Percentiles rank a stretch among this genome's conserved stretches.
Conservation (phyloP, 2,113 vertebrate species). For the Xiphophorus maculatus region DNA sequence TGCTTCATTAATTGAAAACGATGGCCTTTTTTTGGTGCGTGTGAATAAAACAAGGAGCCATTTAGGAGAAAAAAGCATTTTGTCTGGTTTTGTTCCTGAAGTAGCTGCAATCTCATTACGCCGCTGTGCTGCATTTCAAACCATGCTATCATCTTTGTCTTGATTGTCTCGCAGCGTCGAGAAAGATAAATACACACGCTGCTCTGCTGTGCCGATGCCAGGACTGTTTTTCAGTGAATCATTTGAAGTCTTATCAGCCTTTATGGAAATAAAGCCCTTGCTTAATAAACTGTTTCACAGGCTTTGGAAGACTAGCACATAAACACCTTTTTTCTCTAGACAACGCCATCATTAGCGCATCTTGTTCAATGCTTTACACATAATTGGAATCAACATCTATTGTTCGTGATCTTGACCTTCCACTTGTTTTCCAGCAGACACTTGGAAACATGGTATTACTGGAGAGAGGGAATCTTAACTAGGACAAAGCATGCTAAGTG, state of each 20-base stretch:
- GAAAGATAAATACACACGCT: constrained; percentile 65
- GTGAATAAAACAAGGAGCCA: constrained; percentile 82
- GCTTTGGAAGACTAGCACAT: constrained; percentile 68
- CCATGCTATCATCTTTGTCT: constrained; percentile 73
- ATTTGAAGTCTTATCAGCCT: constrained; percentile 78
- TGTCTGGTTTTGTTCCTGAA: constrained; percentile 87
- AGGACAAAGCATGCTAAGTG: constrained; percentile 71
- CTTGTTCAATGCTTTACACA: constrained; percentile 76
- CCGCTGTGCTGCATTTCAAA: constrained; percentile 64
- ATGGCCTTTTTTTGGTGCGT: constrained; percentile 83
- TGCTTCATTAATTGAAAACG: constrained; percentile 99
- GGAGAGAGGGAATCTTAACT: constrained; percentile 74
- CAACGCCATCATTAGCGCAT: constrained; percentile 75
- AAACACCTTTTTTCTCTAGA: constrained; percentile 75
- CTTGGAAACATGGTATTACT: constrained; percentile 68
- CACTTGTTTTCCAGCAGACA: constrained; percentile 75
- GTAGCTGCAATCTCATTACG: constrained; percentile 83
- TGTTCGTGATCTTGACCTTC: constrained; percentile 77
- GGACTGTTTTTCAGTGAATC: constrained; percentile 66
- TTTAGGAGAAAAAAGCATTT: constrained; percentile 83
- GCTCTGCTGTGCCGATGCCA: constrained; percentile 57
- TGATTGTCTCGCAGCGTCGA: constrained; percentile 70
- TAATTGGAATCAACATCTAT: constrained; percentile 82
- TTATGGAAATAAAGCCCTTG: constrained; percentile 76
- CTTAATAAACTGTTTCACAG: constrained; percentile 73